Percentiles rank a stretch among this genome's conserved stretches.
phyloP scores from a whole-genome alignment of 2,797 vertebrate species.

The Oreochromis mossambicus region DNA sequence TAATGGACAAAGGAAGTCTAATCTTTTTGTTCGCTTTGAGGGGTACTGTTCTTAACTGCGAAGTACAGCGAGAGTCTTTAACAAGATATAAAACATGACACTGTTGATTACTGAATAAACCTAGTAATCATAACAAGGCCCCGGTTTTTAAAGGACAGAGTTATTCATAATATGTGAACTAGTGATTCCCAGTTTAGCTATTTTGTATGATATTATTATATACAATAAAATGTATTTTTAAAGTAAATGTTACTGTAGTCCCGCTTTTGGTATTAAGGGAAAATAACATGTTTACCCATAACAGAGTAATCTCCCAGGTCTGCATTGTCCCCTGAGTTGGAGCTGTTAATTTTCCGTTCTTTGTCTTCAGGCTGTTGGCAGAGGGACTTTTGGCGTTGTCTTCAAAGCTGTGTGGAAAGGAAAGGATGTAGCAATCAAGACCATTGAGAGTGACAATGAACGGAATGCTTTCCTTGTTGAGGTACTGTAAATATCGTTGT shows the following conservation, averaged over 20 bases:
- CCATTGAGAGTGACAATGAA: constrained; percentile 96
- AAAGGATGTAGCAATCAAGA: constrained; percentile 96
- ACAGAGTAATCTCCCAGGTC: background rate
- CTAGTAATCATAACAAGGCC: background rate
- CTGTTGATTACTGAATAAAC: background rate
- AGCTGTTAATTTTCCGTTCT: background rate
- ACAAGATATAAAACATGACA: background rate
- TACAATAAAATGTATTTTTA: background rate
- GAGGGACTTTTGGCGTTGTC: constrained; percentile 96
- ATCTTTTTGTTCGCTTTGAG: background rate
- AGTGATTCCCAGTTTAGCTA: background rate
- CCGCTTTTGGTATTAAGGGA: background rate
- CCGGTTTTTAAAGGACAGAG: background rate
- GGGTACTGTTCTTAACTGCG: background rate
- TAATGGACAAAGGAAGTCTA: background rate
- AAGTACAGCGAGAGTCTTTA: background rate
- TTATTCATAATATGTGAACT: background rate
- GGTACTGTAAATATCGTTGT: constrained; percentile 64
- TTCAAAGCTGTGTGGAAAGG: constrained; percentile 96
- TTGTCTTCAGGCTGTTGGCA: constrained; percentile 86
- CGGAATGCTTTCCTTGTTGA: constrained; percentile 94
- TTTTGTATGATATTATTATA: background rate
- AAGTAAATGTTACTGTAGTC: background rate
- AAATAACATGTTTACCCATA: background rate
- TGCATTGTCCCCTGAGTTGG: background rate